A percentile compares a stretch with the other conserved stretches of the same genome.
These are phyloP conservation scores for Isoperla grammatica DNA, from an alignment of 2,888 invertebrate species.

Conservation along the genomic window DNA sequence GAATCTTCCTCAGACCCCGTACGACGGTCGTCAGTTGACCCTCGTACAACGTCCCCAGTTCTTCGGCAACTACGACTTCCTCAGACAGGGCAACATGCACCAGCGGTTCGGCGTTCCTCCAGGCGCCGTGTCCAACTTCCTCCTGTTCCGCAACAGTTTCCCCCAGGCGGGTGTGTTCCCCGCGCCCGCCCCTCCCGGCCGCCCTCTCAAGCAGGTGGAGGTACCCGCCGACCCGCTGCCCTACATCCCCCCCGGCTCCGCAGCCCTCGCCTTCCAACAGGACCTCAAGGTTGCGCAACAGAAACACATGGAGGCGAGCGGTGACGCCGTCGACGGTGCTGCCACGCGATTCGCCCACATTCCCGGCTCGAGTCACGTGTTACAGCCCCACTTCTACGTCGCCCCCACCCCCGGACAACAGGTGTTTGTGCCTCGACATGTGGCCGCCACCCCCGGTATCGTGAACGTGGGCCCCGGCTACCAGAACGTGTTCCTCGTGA, in stretches of 20 bases:
- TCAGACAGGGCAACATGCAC: conserved; percentile 18
- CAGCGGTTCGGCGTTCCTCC: neutral
- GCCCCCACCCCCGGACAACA: neutral
- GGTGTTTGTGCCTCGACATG: neutral
- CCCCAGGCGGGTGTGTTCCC: conserved; percentile 46
- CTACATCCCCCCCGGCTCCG: too few relatives aligned
- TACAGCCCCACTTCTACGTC: neutral
- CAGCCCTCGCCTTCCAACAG: too few relatives aligned
- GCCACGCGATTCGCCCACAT: neutral
- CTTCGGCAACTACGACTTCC: conserved; percentile 34
- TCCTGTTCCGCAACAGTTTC: conserved; percentile 61
- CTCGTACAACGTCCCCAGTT: conserved; percentile 51
- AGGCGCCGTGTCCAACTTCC: conserved; percentile 48
- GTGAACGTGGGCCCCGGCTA: conserved; percentile 7
- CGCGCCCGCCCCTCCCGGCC: neutral
- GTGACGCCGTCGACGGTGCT: neutral
- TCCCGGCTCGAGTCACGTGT: neutral
- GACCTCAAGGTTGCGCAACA: too few relatives aligned
- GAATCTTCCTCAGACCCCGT: neutral
- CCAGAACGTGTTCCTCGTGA: conserved; percentile 15
- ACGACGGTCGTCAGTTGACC: conserved; percentile 37
- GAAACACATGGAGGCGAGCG: too few relatives aligned
- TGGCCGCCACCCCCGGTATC: neutral
- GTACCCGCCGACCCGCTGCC: too few relatives aligned
- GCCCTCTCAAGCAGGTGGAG: neutral